Evolutionary conservation across 2,888 invertebrate species (phyloP).

Genomic region (Erebia ligea): DNA sequence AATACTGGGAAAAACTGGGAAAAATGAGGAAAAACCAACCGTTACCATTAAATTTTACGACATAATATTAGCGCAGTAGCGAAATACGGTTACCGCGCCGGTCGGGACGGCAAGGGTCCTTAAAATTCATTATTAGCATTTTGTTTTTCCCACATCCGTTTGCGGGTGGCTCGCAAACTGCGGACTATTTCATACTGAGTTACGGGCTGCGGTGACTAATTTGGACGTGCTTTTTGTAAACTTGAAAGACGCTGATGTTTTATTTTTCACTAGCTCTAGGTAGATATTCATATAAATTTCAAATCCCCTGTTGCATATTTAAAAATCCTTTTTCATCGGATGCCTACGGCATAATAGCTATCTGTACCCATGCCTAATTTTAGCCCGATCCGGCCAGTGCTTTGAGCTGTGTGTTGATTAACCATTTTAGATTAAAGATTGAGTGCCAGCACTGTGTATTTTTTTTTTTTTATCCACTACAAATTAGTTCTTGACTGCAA

Average conservation of each 20-base stretch:
- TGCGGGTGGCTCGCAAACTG: slow-evolving; percentile 36
- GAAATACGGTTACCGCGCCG: slow-evolving; percentile 44
- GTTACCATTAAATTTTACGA: slow-evolving; percentile 47
- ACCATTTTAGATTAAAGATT: too few species aligned
- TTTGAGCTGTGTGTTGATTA: too few species aligned
- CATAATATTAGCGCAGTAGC: slow-evolving; percentile 47
- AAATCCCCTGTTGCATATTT: too few species aligned
- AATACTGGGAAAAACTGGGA: slow-evolving; percentile 28
- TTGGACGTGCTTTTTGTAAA: slow-evolving; percentile 23
- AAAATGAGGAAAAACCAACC: slow-evolving; percentile 44
- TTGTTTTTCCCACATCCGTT: slow-evolving; percentile 63
- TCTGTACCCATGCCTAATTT: too few species aligned
- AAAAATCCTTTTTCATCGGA: too few species aligned
- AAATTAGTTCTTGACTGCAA: too few species aligned
- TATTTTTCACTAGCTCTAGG: too few species aligned
- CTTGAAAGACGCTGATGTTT: slow-evolving; percentile 18
- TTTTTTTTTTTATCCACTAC: too few species aligned
- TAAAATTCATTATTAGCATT: slow-evolving; percentile 68
- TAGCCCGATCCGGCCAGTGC: too few species aligned
- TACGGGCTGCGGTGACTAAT: slow-evolving; percentile 34
- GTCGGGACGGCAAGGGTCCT: slow-evolving; percentile 36
- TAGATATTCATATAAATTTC: too few species aligned
- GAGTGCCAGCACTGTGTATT: too few species aligned
- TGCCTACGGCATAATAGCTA: too few species aligned
- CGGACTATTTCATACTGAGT: slow-evolving; percentile 33